phyloP scores from a whole-genome alignment of 1,140 invertebrate genomes.

The Hylaeus volcanicus region DNA sequence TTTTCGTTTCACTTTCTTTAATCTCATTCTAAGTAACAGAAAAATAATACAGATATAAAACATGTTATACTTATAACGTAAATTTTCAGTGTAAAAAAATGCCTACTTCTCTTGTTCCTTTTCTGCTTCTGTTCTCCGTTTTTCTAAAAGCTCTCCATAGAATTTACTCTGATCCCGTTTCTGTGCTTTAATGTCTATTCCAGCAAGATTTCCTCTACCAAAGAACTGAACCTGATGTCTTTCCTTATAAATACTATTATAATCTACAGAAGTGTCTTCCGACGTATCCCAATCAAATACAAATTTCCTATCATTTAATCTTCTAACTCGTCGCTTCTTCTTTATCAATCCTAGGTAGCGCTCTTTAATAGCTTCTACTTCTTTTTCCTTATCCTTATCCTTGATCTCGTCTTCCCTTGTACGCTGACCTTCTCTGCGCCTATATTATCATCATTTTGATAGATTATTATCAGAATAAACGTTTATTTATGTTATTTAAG shows the following conservation, averaged over 20 bases:
- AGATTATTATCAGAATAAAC: neutral
- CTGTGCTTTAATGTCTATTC: conserved; percentile 98
- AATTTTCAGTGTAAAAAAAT: neutral
- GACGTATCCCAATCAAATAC: conserved; percentile 99
- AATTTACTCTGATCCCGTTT: conserved; percentile 99
- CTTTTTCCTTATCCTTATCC: conserved; percentile 94
- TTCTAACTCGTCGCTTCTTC: conserved; percentile 94
- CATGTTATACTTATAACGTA: neutral
- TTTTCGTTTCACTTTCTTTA: conserved; percentile 96
- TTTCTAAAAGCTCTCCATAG: conserved; percentile 97
- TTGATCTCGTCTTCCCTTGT: conserved; percentile 82
- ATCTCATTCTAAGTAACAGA: conserved; percentile 83
- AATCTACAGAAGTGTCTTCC: conserved; percentile 99
- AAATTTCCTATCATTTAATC: conserved; percentile 99
- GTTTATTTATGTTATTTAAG: neutral
- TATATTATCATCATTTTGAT: conserved; percentile 14
- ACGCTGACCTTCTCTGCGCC: conserved; percentile 73
- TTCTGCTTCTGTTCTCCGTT: conserved; percentile 96
- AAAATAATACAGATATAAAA: neutral
- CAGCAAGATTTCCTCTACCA: conserved; percentile 98
- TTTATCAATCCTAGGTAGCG: conserved; percentile 97
- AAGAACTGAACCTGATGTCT: conserved; percentile 98
- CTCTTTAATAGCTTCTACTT: conserved; percentile 96
- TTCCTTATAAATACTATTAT: conserved; percentile 98
- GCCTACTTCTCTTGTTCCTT: conserved; percentile 97